Evolutionary conservation across 2,113 vertebrate genomes (phyloP).

Genomic region (Lagopus muta): DNA sequence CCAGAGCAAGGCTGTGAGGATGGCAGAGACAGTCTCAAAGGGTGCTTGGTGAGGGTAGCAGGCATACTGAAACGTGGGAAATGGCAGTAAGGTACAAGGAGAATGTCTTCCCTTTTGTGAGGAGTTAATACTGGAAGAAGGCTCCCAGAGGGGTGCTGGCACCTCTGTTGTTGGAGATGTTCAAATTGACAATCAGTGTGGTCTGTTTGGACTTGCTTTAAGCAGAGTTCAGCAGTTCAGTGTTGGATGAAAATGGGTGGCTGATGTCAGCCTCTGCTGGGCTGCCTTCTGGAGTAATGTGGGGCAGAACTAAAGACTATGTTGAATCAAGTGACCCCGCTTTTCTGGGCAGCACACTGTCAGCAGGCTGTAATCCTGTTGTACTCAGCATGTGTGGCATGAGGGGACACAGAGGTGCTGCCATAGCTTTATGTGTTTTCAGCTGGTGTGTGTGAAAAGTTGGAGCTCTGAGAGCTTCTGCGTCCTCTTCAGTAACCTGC

Average conservation of each 20-base stretch:
- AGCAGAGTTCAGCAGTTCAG: not conserved
- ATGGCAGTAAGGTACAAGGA: not conserved
- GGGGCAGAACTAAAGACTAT: not conserved
- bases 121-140: too few relatives aligned
- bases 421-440: not conserved
- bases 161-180: not conserved
- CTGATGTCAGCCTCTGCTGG: not conserved
- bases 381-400: fast-evolving
- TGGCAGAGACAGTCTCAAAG: not conserved
- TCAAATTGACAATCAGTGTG: fast-evolving
- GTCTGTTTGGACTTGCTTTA: not conserved
- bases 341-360: fast-evolving
- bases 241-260: not conserved
- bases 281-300: not conserved
- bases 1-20: not conserved
- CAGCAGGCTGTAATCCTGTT: fast-evolving
- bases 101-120: not conserved
- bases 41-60: not conserved
- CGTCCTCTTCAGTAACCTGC: not conserved
- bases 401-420: not conserved
- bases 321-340: not conserved
- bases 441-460: not conserved
- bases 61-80: not conserved
- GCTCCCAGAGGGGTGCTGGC: not conserved
- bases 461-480: not conserved